Base-by-base conservation (phyloP, 2,797 vertebrate species). In the Hydrocynus forskahlii region DNA sequence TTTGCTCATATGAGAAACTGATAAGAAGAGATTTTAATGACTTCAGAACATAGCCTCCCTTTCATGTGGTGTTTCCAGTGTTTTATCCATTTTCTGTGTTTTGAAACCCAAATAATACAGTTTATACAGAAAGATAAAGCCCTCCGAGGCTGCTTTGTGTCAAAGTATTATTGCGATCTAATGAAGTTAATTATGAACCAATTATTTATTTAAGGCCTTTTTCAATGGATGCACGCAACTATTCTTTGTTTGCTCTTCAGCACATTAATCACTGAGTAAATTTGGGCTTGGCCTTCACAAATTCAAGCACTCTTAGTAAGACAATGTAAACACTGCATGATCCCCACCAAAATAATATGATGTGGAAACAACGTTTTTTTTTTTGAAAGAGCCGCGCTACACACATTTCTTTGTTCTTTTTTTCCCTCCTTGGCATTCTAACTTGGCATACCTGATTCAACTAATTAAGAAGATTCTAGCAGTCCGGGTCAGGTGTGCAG, bases 321-420 rank as follows among this genome's bases (percentile, higher is more conserved):
- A 84, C 88, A 87, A 82, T 88, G 89, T 92, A 92, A 94, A 95
- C 91, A 93, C 82, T 83, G 85, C 86, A 88, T 89, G 83, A 87
- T 86, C 87, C 0, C 84, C 78, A 85, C 66, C 68, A 57, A 76
- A 73, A 62, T 52, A 59, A 60, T 74, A 77, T 74, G 57, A 80
- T 6, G 38, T 45, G 59, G 21, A 76, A 50, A 38, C 17, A 25
- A 5, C 40, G 9, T n/a, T n/a, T n/a, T 59, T 16, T 48, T 62
- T 25, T 62, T 12, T 10, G 12, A 63, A 29, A 29, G 7, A n/a
- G 29, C 1, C 29, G 29, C 29, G 29, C 29, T 29, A 29, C 29
- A 29, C 29, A 29, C 29, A 29, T 29, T n/a, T n/a, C n/a, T n/a
- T n/a, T n/a, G n/a, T n/a, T n/a, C n/a, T n/a, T n/a, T n/a, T n/a